phyloP scores from a whole-genome alignment of 2,797 vertebrate species.

The Mormyrus proboscirostris region DNA sequence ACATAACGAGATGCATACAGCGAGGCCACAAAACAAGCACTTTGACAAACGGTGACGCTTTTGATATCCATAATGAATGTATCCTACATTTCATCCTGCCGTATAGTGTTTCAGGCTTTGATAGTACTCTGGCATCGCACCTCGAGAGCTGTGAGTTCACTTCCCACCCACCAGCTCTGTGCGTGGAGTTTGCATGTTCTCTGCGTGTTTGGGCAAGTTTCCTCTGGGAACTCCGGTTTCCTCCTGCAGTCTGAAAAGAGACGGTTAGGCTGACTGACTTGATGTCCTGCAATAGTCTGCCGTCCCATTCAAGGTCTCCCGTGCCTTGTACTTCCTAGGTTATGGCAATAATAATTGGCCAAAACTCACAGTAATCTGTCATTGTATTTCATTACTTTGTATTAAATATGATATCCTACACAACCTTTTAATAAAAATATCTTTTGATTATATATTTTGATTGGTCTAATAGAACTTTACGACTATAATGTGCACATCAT shows the following conservation, averaged over 20 bases:
- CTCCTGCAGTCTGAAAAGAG: not conserved
- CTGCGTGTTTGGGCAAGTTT: not conserved
- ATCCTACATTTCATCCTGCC: not conserved
- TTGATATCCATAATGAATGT: not conserved
- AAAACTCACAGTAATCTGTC: not conserved
- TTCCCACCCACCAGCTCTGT: not conserved
- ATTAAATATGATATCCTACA: not conserved
- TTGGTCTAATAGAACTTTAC: not conserved
- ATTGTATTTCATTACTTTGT: not conserved
- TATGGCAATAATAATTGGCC: not conserved
- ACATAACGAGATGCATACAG: not conserved
- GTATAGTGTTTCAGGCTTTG: not conserved
- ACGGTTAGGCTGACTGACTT: not conserved
- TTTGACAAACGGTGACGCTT: not conserved
- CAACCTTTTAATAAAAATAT: not conserved
- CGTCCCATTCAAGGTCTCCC: not conserved
- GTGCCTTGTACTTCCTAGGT: not conserved
- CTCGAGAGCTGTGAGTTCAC: not conserved
- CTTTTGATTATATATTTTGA: not conserved
- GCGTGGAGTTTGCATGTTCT: not conserved
- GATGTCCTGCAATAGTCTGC: not conserved
- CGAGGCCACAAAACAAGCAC: not conserved
- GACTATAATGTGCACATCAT: not conserved
- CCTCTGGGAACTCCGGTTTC: not conserved
- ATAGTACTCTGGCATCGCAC: not conserved